phyloP scores from a whole-genome alignment of 2,797 vertebrate genomes.

The Eidolon dupreanum region DNA sequence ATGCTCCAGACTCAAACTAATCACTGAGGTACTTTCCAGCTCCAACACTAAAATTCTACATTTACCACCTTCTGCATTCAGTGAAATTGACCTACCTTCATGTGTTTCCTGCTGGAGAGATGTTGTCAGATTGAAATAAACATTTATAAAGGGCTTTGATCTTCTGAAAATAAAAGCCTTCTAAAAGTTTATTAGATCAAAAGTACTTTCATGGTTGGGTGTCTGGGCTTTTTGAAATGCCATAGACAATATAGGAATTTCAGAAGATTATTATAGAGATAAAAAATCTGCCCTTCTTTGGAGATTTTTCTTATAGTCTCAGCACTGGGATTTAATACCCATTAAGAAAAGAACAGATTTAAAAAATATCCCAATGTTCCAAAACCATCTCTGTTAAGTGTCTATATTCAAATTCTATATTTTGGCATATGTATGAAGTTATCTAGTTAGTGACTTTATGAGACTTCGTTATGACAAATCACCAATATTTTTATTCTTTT shows the following conservation, averaged over 20 bases:
- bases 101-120: background rate
- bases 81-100: background rate
- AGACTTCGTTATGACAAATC: background rate
- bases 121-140: slow-evolving; percentile 36
- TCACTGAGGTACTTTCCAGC: background rate
- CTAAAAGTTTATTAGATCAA: slow-evolving; percentile 30
- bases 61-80: background rate
- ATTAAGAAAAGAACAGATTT: background rate
- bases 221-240: background rate
- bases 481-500: background rate
- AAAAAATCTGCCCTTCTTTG: background rate
- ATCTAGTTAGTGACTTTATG: background rate
- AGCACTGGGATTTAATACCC: background rate
- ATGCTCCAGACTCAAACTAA: background rate
- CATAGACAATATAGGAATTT: background rate
- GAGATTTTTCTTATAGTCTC: background rate
- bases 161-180: background rate
- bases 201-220: background rate
- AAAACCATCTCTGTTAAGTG: background rate
- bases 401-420: background rate
- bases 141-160: slow-evolving; percentile 32
- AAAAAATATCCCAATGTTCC: background rate
- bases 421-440: background rate
- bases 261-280: background rate
- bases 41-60: background rate